phyloP scores from a whole-genome alignment of 2,888 invertebrate species.

The Drosophila merina region DNA sequence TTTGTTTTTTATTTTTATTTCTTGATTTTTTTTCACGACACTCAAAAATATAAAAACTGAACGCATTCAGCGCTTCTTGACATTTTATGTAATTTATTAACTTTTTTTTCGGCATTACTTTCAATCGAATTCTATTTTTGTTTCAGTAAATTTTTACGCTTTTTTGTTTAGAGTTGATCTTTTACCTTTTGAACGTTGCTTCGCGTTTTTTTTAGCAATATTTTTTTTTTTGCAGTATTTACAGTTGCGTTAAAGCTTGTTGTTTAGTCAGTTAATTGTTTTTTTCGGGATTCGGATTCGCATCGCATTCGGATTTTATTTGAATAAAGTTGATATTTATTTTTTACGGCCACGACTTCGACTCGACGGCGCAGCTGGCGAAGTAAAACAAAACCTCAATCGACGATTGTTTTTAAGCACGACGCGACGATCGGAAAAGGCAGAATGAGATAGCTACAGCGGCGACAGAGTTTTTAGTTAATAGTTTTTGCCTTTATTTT shows the following conservation, averaged over 20 bases:
- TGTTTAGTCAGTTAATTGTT: slow-evolving; percentile 37
- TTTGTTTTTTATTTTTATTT: slow-evolving; percentile 27
- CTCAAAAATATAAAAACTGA: slow-evolving; percentile 40
- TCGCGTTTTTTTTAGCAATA: neutral
- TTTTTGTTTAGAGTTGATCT: slow-evolving; percentile 10
- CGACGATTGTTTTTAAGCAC: slow-evolving; percentile 54
- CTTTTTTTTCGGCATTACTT: slow-evolving; percentile 25
- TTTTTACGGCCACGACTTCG: slow-evolving; percentile 45
- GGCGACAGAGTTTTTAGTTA: slow-evolving; percentile 48
- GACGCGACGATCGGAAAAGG: slow-evolving; percentile 37
- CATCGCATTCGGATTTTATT: slow-evolving; percentile 1
- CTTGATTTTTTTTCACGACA: slow-evolving; percentile 23
- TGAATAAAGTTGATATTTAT: slow-evolving; percentile 19
- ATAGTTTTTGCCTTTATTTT: slow-evolving; percentile 34
- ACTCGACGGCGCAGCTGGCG: slow-evolving; percentile 48
- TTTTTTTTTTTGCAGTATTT: slow-evolving; percentile 35
- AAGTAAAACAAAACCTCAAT: slow-evolving; percentile 60
- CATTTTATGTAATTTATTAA: slow-evolving; percentile 41
- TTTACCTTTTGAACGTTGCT: slow-evolving; percentile 34
- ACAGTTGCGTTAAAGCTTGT: slow-evolving; percentile 27
- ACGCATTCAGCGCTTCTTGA: slow-evolving; percentile 19
- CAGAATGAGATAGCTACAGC: slow-evolving; percentile 38
- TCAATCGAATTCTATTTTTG: slow-evolving; percentile 13
- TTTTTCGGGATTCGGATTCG: neutral
- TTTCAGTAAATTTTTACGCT: neutral